phyloP scores from a whole-genome alignment of 2,797 vertebrate species.

The Lateolabrax maculatus region DNA sequence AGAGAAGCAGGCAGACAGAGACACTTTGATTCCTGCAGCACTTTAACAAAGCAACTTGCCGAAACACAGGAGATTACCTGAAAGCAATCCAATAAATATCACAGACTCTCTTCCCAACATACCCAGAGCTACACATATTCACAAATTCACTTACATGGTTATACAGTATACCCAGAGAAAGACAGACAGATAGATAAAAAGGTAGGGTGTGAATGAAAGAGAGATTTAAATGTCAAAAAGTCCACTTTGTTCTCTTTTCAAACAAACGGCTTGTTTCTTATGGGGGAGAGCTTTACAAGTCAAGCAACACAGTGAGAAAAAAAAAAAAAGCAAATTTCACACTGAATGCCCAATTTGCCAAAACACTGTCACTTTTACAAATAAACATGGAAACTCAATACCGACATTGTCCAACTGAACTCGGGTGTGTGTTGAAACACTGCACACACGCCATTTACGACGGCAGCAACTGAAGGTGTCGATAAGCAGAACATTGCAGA shows the following conservation, averaged over 20 bases:
- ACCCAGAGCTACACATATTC: slow-evolving; percentile 17
- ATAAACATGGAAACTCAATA: background rate
- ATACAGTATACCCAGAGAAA: background rate
- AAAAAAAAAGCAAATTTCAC: slow-evolving; percentile 39
- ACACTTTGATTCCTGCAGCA: slow-evolving; percentile 53
- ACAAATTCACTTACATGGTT: background rate
- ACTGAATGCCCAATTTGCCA: slow-evolving; percentile 48
- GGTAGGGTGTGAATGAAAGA: slow-evolving; percentile 2
- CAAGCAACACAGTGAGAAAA: slow-evolving; percentile 10
- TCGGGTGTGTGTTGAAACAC: too few relatives aligned
- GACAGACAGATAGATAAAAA: slow-evolving; percentile 10
- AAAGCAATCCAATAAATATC: slow-evolving; percentile 48
- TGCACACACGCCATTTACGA: too few relatives aligned
- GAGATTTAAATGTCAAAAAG: slow-evolving; percentile 37
- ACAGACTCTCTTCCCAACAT: slow-evolving; percentile 14
- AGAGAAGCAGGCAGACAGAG: slow-evolving; percentile 56
- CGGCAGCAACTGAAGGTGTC: too few relatives aligned
- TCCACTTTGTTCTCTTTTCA: slow-evolving; percentile 33
- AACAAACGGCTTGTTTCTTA: slow-evolving; percentile 16
- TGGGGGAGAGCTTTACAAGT: slow-evolving; percentile 18
- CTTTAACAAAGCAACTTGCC: slow-evolving; percentile 33
- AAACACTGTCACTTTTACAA: slow-evolving; percentile 35
- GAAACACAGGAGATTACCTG: slow-evolving; percentile 45
- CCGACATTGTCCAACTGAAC: too few relatives aligned
- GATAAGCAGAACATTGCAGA: too few relatives aligned